Conservation (phyloP, 2,113 vertebrate species). For the Melanerpes formicivorus region DNA sequence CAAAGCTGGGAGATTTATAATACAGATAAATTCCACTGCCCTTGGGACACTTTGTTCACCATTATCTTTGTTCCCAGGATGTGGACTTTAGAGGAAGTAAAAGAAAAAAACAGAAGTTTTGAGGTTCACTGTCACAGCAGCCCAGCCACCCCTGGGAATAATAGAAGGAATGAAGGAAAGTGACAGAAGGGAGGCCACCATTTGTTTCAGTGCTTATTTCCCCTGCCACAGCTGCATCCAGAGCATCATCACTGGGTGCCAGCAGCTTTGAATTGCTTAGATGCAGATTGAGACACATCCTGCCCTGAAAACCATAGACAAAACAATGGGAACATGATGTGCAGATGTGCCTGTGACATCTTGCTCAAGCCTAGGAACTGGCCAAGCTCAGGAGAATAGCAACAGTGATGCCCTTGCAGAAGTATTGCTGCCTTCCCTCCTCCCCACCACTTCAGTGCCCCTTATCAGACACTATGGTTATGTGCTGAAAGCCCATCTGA, state of each 20-base stretch:
- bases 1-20: neutral
- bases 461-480: neutral
- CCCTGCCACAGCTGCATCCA: neutral
- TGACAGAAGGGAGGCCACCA: neutral
- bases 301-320: neutral
- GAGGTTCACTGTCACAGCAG: neutral
- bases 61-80: neutral
- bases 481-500: neutral
- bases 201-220: neutral
- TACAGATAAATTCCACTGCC: neutral
- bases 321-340: neutral
- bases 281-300: neutral
- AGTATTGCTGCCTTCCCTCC: neutral
- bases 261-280: neutral
- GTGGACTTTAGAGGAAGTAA: neutral
- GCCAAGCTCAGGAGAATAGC: neutral
- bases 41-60: neutral
- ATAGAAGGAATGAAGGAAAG: neutral
- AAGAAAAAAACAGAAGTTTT: neutral
- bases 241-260: neutral
- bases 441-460: neutral
- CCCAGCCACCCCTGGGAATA: neutral
- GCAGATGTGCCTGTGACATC: neutral
- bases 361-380: neutral
- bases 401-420: neutral